phyloP scores from a whole-genome alignment of 2,797 vertebrate genomes.

The Octomys mimax region DNA sequence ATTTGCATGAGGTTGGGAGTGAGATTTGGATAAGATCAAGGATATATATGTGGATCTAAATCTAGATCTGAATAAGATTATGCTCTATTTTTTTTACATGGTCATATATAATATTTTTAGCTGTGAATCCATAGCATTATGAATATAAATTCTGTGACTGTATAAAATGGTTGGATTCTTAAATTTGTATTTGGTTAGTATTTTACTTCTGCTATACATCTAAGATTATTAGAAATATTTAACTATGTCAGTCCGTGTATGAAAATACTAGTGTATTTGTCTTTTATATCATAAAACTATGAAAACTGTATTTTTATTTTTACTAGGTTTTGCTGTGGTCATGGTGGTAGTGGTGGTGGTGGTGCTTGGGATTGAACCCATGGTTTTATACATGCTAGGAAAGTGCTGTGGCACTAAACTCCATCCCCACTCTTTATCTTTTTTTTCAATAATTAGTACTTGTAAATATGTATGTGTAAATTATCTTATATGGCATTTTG shows the following conservation, averaged over 20 bases:
- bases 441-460: not conserved
- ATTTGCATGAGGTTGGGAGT: not conserved
- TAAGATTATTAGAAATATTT: not conserved
- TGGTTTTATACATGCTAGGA: not conserved
- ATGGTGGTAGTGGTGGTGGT: not conserved
- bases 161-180: not conserved
- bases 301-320: not conserved
- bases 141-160: not conserved
- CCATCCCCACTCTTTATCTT: not conserved
- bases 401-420: not conserved
- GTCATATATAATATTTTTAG: not conserved
- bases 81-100: slow-evolving; percentile 35
- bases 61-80: not conserved
- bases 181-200: not conserved
- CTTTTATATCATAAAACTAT: slow-evolving; percentile 15
- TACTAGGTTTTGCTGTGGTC: not conserved
- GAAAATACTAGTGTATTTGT: not conserved
- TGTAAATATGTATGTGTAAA: not conserved
- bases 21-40: not conserved
- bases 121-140: not conserved
- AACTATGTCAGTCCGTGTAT: not conserved
- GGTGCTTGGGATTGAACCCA: not conserved
- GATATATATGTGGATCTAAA: not conserved
- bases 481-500: not conserved
- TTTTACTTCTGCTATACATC: not conserved